Evolutionary conservation across 2,888 invertebrate genomes (phyloP).

Genomic region (Brachyptera putata): DNA sequence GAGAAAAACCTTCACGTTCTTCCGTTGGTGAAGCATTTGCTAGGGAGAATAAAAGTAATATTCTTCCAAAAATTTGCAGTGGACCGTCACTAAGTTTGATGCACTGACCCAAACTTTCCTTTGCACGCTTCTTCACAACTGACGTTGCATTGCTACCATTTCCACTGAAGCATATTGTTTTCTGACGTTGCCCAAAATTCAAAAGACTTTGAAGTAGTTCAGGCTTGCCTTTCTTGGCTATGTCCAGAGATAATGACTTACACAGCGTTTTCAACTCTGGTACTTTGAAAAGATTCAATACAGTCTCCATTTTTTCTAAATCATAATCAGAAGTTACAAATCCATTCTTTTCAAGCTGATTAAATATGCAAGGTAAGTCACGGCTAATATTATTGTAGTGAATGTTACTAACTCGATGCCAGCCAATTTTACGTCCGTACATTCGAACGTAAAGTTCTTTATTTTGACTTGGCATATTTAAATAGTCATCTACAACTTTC

Average conservation of each 20-base stretch:
- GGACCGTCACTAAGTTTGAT: neutral
- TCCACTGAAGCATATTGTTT: slow-evolving; percentile 12
- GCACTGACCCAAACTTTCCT: neutral
- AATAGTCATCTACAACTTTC: slow-evolving; percentile 10
- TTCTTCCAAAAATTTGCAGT: neutral
- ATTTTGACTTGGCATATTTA: slow-evolving; percentile 1
- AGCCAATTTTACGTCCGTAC: slow-evolving; percentile 27
- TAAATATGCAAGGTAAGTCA: neutral
- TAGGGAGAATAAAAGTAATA: slow-evolving; percentile 20
- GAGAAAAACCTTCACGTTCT: slow-evolving; percentile 16
- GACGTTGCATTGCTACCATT: slow-evolving; percentile 2
- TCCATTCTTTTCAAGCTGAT: slow-evolving; percentile 4
- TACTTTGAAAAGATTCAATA: slow-evolving; percentile 40
- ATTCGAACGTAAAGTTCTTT: slow-evolving; percentile 30
- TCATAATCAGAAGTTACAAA: slow-evolving; percentile 24
- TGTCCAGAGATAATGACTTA: slow-evolving; percentile 42
- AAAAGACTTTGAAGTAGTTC: slow-evolving; percentile 12
- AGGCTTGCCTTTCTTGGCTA: slow-evolving; percentile 6
- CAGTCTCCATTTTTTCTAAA: slow-evolving; percentile 25
- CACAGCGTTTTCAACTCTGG: slow-evolving; percentile 45
- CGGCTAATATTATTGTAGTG: slow-evolving; percentile 19
- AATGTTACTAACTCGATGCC: slow-evolving; percentile 28
- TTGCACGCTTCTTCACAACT: neutral
- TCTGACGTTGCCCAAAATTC: slow-evolving; percentile 19
- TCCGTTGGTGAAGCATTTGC: slow-evolving; percentile 8